phyloP scores from a whole-genome alignment of 2,888 invertebrate genomes.

The Ennomos fuscantarius region DNA sequence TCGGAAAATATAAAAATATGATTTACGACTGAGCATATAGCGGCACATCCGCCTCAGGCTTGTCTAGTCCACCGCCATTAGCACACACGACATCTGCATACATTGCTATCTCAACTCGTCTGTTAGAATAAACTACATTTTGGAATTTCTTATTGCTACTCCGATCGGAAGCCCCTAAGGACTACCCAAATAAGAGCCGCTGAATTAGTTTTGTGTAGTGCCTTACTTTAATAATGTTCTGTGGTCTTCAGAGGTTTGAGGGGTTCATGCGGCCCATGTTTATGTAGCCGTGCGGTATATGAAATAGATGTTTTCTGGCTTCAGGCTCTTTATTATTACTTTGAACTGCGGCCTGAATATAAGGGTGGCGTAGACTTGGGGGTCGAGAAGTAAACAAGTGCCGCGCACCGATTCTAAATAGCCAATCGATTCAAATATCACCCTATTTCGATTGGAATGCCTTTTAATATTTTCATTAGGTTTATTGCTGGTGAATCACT shows the following conservation, averaged over 20 bases:
- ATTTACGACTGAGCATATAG: conserved; percentile 67
- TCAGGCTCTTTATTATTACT: conserved; percentile 84
- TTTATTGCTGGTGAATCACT: conserved; percentile 16
- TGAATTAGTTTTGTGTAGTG: conserved; percentile 78
- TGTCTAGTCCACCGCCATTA: conserved; percentile 60
- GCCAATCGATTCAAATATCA: conserved; percentile 68
- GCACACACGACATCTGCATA: conserved; percentile 59
- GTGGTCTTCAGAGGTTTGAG: conserved; percentile 77
- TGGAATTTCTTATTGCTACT: conserved; percentile 58
- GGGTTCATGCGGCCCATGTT: conserved; percentile 69
- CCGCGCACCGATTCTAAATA: conserved; percentile 71
- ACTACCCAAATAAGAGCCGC: conserved; percentile 67
- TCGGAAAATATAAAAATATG: conserved; percentile 78
- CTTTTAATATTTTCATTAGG: conserved; percentile 46
- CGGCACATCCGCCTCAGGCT: conserved; percentile 60
- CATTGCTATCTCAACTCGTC: conserved; percentile 47
- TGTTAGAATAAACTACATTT: conserved; percentile 50
- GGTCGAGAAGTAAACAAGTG: conserved; percentile 79
- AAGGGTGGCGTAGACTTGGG: conserved; percentile 63
- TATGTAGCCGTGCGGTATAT: conserved; percentile 74
- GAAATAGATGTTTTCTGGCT: conserved; percentile 83
- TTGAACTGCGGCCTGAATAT: conserved; percentile 67
- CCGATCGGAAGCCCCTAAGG: conserved; percentile 64
- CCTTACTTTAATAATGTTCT: conserved; percentile 79
- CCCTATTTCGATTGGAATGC: conserved; percentile 58